A percentile compares a stretch with the other conserved stretches of the same genome.
Conservation (phyloP, 2,888 invertebrate genomes). For the Lasioglossum vierecki region DNA sequence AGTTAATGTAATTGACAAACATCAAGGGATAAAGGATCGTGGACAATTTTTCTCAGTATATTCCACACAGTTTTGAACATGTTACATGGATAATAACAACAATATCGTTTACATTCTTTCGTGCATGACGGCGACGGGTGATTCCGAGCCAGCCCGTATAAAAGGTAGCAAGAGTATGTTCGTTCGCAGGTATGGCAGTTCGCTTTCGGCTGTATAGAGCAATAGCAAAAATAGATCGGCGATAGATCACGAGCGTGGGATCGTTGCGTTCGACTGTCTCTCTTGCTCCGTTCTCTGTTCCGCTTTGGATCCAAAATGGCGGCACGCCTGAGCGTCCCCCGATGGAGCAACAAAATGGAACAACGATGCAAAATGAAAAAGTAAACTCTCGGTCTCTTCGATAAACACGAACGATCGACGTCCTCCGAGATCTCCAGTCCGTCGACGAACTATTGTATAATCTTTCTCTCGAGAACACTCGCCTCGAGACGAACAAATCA, state of each 20-base stretch:
- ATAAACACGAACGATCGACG: neutral
- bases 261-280: neutral
- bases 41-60: neutral
- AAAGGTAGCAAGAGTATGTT: neutral
- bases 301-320: neutral
- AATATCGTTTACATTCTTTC: neutral
- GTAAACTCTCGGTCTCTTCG: neutral
- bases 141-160: neutral
- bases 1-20: neutral
- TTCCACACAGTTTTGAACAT: neutral
- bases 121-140: neutral
- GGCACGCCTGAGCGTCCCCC: neutral
- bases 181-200: constrained; percentile 7
- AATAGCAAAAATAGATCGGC: constrained; percentile 32
- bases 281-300: neutral
- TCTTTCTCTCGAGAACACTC: constrained; percentile 1
- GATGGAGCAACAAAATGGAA: neutral
- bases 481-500: neutral
- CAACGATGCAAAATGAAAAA: neutral
- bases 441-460: neutral
- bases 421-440: neutral
- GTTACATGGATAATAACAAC: neutral
- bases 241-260: neutral
- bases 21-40: neutral
- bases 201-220: neutral